Evolutionary conservation across 2,797 vertebrate species (phyloP).

Genomic region (Phataginus tricuspis): DNA sequence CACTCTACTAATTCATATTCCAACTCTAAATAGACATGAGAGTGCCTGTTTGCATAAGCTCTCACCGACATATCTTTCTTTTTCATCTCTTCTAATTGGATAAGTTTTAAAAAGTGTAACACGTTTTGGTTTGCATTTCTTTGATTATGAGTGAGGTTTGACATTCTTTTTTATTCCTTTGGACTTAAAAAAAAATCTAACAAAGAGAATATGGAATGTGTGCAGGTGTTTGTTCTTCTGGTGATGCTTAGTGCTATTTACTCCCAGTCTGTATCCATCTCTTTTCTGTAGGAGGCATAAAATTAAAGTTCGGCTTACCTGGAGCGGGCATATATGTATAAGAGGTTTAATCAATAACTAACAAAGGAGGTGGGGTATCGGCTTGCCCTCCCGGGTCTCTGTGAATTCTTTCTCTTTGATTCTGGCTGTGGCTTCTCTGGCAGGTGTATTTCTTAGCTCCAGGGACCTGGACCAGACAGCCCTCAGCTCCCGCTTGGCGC

Average conservation of each 20-base stretch:
- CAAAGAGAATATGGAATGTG: neutral
- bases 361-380: conserved; percentile 76
- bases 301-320: conserved; percentile 43
- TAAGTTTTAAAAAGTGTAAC: conserved; percentile 46
- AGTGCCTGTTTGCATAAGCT: conserved; percentile 30
- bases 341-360: conserved; percentile 81
- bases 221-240: conserved; percentile 40
- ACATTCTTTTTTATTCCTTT: conserved; percentile 48
- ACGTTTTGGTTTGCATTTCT: conserved; percentile 54
- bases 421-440: conserved; percentile 81
- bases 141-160: conserved; percentile 62
- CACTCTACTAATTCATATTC: conserved; percentile 44
- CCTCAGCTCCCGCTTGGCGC: conserved; percentile 62
- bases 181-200: neutral
- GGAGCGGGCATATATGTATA: neutral
- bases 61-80: conserved; percentile 30
- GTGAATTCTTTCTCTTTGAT: conserved; percentile 81
- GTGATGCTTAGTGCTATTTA: neutral
- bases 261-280: neutral
- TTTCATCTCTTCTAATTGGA: conserved; percentile 68
- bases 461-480: conserved; percentile 59
- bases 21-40: neutral
- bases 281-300: neutral
- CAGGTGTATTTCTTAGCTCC: conserved; percentile 78
- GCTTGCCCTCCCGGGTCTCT: conserved; percentile 84